These are phyloP conservation scores for Parus major DNA, from an alignment of 2,113 vertebrate genomes.

Conservation along the genomic window DNA sequence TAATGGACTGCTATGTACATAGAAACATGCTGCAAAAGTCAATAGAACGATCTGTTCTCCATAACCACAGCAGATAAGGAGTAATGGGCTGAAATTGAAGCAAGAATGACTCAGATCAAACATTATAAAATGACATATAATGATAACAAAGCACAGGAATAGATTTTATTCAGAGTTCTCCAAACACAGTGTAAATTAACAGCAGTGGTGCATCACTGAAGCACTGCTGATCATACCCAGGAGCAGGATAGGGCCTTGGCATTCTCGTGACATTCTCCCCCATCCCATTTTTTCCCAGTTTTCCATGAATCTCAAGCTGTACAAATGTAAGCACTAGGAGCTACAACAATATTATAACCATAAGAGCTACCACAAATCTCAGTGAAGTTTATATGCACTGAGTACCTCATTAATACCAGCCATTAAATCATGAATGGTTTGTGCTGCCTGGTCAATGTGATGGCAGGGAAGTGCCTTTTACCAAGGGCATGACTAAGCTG, in stretches of 20 bases:
- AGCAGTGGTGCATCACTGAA: background rate
- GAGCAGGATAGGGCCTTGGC: background rate
- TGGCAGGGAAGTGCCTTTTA: background rate
- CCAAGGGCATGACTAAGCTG: background rate
- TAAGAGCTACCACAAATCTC: background rate
- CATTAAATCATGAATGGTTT: background rate
- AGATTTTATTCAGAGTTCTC: background rate
- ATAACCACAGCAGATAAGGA: background rate
- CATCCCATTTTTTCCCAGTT: background rate
- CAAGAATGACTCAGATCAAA: conserved; percentile 17
- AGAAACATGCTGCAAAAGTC: conserved; percentile 13
- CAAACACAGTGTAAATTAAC: background rate
- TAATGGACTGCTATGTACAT: background rate
- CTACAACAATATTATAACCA: background rate
- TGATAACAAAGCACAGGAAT: background rate
- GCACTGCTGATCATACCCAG: background rate
- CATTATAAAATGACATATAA: background rate
- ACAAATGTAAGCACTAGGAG: background rate
- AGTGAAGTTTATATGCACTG: background rate
- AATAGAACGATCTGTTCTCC: conserved; percentile 1
- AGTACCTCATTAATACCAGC: background rate
- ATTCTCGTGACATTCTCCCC: background rate
- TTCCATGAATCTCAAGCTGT: background rate
- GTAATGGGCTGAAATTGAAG: background rate
- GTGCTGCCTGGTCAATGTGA: background rate